A percentile compares a stretch with the other conserved stretches of the same genome.
Evolutionary conservation across 2,797 vertebrate genomes (phyloP).

Genomic region (Pyrrhura leucotis): DNA sequence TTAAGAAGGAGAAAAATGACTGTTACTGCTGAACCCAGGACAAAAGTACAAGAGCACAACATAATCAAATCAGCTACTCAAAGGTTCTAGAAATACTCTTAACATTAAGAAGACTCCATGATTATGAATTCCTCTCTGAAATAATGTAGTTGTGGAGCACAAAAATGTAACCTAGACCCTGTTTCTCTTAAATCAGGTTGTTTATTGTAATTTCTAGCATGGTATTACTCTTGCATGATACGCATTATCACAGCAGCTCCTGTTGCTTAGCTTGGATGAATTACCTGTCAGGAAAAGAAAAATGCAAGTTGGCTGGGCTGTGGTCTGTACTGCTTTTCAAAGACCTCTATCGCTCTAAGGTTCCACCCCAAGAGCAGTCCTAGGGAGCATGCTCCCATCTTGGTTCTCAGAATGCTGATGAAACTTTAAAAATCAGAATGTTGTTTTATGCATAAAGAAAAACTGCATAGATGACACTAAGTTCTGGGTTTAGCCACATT

Average conservation of each 20-base stretch:
- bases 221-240: not conserved
- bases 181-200: not conserved
- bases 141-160: not conserved
- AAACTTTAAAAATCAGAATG: not conserved
- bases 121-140: not conserved
- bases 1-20: not conserved
- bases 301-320: not conserved
- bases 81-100: not conserved
- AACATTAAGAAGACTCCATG: not conserved
- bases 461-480: accelerated
- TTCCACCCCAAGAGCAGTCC: not conserved
- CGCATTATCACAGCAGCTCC: not conserved
- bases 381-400: not conserved
- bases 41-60: not conserved
- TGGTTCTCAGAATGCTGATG: not conserved
- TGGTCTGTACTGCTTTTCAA: not conserved
- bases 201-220: not conserved
- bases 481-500: not conserved
- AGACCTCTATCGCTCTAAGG: not conserved
- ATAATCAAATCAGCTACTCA: not conserved
- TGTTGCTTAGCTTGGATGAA: not conserved
- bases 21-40: not conserved
- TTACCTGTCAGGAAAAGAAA: not conserved
- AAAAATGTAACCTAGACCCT: not conserved
- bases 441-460: not conserved